phyloP scores from a whole-genome alignment of 2,113 vertebrate species.

The Alethe diademata region DNA sequence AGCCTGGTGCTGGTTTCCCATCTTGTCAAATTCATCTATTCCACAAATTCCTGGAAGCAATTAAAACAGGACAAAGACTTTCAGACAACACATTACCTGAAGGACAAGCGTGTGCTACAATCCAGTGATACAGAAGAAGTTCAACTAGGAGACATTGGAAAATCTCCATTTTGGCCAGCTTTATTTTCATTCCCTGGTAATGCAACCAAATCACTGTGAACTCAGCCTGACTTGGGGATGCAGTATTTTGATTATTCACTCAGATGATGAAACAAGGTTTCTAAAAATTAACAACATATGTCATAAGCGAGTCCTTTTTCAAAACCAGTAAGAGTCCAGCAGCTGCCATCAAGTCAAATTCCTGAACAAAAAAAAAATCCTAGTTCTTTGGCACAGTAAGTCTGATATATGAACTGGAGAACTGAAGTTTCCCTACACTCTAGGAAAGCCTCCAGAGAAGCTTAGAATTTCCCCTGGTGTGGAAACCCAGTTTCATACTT shows the following conservation, averaged over 20 bases:
- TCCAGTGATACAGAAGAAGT: background rate
- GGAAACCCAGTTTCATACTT: background rate
- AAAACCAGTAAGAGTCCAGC: background rate
- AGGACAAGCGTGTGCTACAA: background rate
- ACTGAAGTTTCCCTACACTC: background rate
- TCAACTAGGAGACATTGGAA: rapidly evolving
- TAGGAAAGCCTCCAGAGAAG: background rate
- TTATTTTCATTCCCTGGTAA: background rate
- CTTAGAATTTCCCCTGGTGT: background rate
- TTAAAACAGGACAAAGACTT: background rate
- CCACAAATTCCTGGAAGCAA: conserved; percentile 88
- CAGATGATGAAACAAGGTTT: background rate
- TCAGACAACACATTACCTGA: background rate
- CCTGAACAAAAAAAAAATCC: background rate
- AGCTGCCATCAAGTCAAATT: background rate
- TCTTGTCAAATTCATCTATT: conserved; percentile 99
- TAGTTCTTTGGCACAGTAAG: background rate
- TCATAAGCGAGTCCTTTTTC: background rate
- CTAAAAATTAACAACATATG: background rate
- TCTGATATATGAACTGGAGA: background rate
- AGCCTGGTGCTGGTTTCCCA: conserved; percentile 94
- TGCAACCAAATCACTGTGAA: background rate
- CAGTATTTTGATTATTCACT: background rate
- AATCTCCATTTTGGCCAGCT: background rate
- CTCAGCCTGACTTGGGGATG: background rate